phyloP scores from a whole-genome alignment of 2,888 invertebrate genomes.

The Ceramica pisi region DNA sequence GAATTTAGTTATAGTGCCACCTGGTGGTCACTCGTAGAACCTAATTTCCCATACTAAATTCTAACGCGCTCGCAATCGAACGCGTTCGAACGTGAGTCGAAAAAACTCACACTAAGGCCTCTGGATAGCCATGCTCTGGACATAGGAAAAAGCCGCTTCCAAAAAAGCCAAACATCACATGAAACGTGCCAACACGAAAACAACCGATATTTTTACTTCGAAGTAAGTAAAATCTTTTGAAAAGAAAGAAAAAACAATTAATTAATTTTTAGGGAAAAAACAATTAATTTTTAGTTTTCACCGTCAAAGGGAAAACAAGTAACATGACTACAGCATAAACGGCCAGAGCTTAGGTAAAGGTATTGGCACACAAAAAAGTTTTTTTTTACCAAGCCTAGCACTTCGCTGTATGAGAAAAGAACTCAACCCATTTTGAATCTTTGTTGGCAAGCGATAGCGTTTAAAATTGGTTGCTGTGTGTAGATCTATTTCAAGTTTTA shows the following conservation, averaged over 20 bases:
- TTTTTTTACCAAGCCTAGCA: background rate
- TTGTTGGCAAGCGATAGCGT: accelerated
- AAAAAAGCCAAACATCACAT: too few relatives aligned
- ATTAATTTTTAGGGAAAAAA: too few relatives aligned
- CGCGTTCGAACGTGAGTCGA: too few relatives aligned
- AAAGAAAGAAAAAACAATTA: too few relatives aligned
- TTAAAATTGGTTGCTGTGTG: background rate
- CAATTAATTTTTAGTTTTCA: background rate
- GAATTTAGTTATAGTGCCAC: too few relatives aligned
- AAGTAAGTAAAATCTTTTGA: background rate
- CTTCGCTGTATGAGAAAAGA: too few relatives aligned
- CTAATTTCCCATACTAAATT: too few relatives aligned
- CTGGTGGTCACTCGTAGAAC: too few relatives aligned
- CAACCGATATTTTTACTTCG: background rate
- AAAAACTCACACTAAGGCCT: too few relatives aligned
- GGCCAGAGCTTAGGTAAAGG: background rate
- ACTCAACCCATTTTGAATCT: slow-evolving; percentile 8
- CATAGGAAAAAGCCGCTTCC: too few relatives aligned
- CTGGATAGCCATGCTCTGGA: background rate
- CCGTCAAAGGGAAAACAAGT: slow-evolving; percentile 1
- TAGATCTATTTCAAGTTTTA: slow-evolving; percentile 37
- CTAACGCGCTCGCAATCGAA: too few relatives aligned
- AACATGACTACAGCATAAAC: background rate
- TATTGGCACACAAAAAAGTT: background rate
- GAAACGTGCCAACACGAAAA: too few relatives aligned